These are phyloP conservation scores for Rhynchomys soricoides DNA, from an alignment of 2,113 vertebrate genomes.

Conservation along the genomic window DNA sequence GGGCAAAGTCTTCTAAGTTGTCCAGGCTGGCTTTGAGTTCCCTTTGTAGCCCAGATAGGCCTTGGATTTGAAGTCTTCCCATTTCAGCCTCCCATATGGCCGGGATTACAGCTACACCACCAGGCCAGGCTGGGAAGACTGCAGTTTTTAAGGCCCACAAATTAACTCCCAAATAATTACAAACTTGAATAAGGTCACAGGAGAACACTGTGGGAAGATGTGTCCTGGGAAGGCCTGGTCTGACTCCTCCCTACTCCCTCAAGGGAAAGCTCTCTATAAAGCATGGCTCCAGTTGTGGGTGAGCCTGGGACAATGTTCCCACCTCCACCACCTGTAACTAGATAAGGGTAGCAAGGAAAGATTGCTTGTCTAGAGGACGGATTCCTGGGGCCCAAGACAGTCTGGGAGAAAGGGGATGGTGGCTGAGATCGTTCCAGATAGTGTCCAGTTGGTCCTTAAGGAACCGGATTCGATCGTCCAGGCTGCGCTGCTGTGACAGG, in stretches of 20 bases:
- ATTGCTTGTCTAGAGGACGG: not conserved
- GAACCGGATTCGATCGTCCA: conserved; percentile 92
- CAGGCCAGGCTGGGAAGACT: not conserved
- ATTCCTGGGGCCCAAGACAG: not conserved
- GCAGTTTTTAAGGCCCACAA: not conserved
- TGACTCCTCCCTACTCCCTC: not conserved
- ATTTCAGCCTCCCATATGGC: not conserved
- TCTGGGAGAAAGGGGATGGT: conserved; percentile 72
- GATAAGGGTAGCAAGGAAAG: not conserved
- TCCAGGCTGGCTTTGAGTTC: not conserved
- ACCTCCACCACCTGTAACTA: not conserved
- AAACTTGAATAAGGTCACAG: not conserved
- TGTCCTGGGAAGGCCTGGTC: not conserved
- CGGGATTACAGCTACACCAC: not conserved
- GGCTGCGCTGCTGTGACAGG: conserved; percentile 93
- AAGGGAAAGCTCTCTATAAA: not conserved
- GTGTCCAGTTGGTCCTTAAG: conserved; percentile 92
- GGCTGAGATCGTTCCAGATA: conserved; percentile 81
- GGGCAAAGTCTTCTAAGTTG: not conserved
- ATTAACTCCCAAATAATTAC: conserved; percentile 29
- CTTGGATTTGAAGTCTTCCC: not conserved
- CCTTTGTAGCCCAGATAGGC: not conserved
- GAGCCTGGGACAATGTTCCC: not conserved
- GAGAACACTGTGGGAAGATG: not conserved
- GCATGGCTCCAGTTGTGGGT: not conserved